Evolutionary conservation across 2,797 vertebrate species (phyloP).

Genomic region (Crocidura indochinensis): DNA sequence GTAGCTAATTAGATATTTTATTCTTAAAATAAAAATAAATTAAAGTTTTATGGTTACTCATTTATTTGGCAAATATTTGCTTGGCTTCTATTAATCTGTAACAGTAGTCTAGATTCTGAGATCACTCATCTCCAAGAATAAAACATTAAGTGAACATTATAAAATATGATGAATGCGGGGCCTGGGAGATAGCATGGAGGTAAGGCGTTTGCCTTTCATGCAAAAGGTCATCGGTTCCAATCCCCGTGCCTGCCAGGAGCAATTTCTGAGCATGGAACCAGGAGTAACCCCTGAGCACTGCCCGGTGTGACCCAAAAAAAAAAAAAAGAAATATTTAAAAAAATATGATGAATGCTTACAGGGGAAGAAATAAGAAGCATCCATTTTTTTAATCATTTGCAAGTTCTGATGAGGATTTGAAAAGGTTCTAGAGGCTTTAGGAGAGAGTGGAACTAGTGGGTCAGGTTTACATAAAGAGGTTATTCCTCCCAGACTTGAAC

Average conservation of each 20-base stretch:
- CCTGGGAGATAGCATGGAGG: too few relatives aligned
- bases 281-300: too few relatives aligned
- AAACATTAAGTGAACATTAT: neutral
- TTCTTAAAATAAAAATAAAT: neutral
- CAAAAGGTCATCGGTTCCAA: too few relatives aligned
- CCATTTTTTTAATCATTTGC: neutral
- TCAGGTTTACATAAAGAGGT: neutral
- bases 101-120: neutral
- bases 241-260: too few relatives aligned
- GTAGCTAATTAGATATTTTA: neutral
- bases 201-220: too few relatives aligned
- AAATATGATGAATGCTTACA: neutral
- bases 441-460: neutral
- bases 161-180: neutral
- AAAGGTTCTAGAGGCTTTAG: neutral
- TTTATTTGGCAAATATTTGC: slow-evolving; percentile 28
- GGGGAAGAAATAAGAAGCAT: neutral
- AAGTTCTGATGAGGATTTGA: neutral
- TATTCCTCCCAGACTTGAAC: too few relatives aligned
- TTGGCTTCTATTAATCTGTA: neutral
- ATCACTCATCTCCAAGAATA: neutral
- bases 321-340: too few relatives aligned
- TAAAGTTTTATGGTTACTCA: neutral
- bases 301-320: too few relatives aligned
- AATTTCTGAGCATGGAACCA: too few relatives aligned